A percentile compares a stretch with the other conserved stretches of the same genome.
Evolutionary conservation across 2,797 vertebrate genomes (phyloP).

Genomic region (Acipenser ruthenus): DNA sequence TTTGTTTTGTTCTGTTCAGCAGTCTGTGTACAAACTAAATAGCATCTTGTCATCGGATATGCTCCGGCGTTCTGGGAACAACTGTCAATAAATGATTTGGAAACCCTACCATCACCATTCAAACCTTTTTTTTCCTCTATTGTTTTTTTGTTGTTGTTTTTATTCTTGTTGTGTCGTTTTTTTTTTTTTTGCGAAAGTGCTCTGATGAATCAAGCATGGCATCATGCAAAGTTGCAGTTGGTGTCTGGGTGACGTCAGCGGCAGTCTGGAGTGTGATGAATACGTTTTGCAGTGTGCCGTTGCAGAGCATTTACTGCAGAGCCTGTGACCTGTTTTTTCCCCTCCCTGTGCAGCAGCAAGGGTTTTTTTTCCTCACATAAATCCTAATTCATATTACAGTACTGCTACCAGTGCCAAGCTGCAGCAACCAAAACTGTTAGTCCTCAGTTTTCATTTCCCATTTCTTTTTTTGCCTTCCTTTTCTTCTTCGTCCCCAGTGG

Average conservation of each 20-base stretch:
- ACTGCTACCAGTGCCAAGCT: neutral
- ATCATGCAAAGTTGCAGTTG: neutral
- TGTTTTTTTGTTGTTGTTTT: neutral
- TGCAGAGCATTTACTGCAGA: conserved; percentile 1
- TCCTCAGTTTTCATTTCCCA: conserved; percentile 5
- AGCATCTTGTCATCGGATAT: neutral
- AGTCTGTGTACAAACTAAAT: neutral
- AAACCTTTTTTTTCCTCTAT: neutral
- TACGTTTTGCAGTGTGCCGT: conserved; percentile 4
- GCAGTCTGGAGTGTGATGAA: neutral
- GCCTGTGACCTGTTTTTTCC: conserved; percentile 10
- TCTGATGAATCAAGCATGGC: conserved; percentile 19
- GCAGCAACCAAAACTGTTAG: neutral
- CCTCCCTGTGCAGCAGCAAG: neutral
- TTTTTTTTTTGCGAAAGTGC: conserved; percentile 27
- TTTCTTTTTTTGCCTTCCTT: neutral
- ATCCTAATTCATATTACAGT: neutral
- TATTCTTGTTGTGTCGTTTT: conserved; percentile 22
- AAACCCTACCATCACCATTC: too few species aligned
- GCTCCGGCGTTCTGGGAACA: neutral
- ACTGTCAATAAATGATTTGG: neutral
- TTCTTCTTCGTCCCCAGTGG: neutral
- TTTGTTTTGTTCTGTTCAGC: conserved; percentile 4
- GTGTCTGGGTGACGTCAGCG: neutral
- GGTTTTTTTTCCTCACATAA: conserved; percentile 3